Base-by-base conservation (phyloP, 92 coral and sea anemone genomes). In the Palythoa heliodiscus region DNA sequence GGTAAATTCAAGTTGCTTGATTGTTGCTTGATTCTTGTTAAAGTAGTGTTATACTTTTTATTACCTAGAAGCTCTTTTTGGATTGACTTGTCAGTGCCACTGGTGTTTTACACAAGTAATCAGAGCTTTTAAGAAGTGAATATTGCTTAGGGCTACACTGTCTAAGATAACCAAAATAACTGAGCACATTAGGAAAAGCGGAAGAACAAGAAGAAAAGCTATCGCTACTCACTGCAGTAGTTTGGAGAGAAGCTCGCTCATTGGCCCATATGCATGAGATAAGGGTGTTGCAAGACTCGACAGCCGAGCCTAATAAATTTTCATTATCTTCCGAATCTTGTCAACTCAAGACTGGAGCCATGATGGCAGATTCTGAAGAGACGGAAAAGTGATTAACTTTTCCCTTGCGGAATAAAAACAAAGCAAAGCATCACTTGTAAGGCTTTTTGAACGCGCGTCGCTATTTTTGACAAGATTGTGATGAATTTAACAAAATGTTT, bases 261-360 rank as follows among this genome's bases (percentile, higher is more conserved):
- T 90, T 90, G 93, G 93, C 57, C 57, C 85, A 87, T 83, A 87
- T 70, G 40, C 76, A 87, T 83, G 69, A 90, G 90, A 82, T 72
- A 76, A 85, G 87, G 86, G 52, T 69, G 58, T 43, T 52, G 43
- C 52, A 64, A 60, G 85, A 90, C 85, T 78, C 88, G 75, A 90
- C 86, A 74, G 70, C 88, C 86, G 89, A 83, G 86, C 90, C 86
- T 90, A 83, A 87, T 90, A 87, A 79, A 90, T 90, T 87, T 87
- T 84, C 86, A 90, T 87, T 90, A 90, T 86, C 92, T 74, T 52
- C 50, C n/a, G n/a, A 25, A 75, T 53, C 80, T 78, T 78, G 89
- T 89, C 89, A 89, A 80, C 77, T 88, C 29, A 69, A 82, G 82
- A 67, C 73, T 39, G 77, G 38, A 78, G 73, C 76, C 87, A 47